Conservation (phyloP, 1,140 invertebrate species). For the Whitmania pigra region DNA sequence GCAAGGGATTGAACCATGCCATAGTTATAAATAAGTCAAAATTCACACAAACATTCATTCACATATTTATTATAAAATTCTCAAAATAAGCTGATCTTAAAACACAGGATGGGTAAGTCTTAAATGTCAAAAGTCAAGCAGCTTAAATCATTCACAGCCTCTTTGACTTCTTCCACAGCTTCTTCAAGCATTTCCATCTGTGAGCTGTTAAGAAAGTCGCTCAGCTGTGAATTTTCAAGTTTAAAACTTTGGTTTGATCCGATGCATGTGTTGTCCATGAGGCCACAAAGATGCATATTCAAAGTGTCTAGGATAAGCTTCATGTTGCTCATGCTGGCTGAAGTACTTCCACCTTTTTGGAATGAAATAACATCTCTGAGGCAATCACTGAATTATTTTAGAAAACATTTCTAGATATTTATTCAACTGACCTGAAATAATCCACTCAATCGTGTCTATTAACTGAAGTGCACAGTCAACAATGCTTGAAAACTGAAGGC, state of each 20-base stretch:
- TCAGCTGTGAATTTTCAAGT: not conserved
- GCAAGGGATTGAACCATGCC: too few species aligned
- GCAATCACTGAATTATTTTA: not conserved
- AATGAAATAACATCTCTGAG: not conserved
- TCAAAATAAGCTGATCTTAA: too few species aligned
- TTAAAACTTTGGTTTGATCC: not conserved
- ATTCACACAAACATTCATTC: too few species aligned
- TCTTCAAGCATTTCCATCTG: slow-evolving; percentile 9
- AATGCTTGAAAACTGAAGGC: slow-evolving; percentile 4
- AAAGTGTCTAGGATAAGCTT: not conserved
- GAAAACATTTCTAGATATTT: not conserved
- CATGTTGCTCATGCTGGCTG: not conserved
- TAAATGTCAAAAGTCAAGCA: not conserved
- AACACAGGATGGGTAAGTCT: too few species aligned
- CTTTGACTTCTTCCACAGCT: not conserved
- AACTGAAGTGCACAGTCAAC: slow-evolving; percentile 1
- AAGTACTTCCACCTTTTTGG: not conserved
- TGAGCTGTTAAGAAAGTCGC: not conserved
- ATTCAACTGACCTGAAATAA: not conserved
- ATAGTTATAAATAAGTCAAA: too few species aligned
- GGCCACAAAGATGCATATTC: too few species aligned
- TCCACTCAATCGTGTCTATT: not conserved
- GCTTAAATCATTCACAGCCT: not conserved
- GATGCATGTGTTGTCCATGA: too few species aligned
- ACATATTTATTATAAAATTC: too few species aligned